These are phyloP conservation scores for Sympetrum striolatum DNA, from an alignment of 2,888 invertebrate species.

Conservation along the genomic window DNA sequence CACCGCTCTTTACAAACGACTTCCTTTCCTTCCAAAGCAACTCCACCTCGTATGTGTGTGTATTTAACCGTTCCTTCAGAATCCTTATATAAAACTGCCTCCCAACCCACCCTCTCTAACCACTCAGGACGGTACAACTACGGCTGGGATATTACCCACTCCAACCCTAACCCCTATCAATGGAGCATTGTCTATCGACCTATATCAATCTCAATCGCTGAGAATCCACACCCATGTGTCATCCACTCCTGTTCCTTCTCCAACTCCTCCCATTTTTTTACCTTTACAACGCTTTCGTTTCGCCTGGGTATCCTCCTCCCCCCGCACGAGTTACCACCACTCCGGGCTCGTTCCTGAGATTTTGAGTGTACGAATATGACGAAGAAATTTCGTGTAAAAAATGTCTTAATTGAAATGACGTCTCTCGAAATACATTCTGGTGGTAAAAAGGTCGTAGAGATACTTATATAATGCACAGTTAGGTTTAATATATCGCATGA, in stretches of 20 bases:
- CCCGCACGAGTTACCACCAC: neutral
- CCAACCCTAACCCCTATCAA: neutral
- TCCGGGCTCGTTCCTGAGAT: neutral
- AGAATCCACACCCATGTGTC: neutral
- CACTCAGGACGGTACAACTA: neutral
- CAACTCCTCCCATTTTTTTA: neutral
- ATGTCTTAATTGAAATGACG: too few relatives aligned
- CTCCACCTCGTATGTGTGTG: neutral
- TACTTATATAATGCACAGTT: too few relatives aligned
- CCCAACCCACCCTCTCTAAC: neutral
- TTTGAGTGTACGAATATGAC: too few relatives aligned
- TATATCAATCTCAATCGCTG: conserved; percentile 26
- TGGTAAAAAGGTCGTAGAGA: too few relatives aligned
- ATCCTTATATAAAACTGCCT: neutral
- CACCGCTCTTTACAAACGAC: conserved; percentile 12
- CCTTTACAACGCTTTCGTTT: neutral
- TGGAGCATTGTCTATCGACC: conserved; percentile 31
- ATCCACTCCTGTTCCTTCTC: neutral
- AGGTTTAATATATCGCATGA: too few relatives aligned
- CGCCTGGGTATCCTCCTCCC: neutral
- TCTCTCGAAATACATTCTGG: too few relatives aligned
- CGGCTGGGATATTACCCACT: neutral
- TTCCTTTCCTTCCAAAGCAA: conserved; percentile 19
- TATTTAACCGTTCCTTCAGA: neutral
- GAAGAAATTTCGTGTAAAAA: too few relatives aligned